Percentiles rank a stretch among this genome's conserved stretches.
phyloP scores from a whole-genome alignment of 2,888 invertebrate genomes.

The Omphaloscelis lunosa region DNA sequence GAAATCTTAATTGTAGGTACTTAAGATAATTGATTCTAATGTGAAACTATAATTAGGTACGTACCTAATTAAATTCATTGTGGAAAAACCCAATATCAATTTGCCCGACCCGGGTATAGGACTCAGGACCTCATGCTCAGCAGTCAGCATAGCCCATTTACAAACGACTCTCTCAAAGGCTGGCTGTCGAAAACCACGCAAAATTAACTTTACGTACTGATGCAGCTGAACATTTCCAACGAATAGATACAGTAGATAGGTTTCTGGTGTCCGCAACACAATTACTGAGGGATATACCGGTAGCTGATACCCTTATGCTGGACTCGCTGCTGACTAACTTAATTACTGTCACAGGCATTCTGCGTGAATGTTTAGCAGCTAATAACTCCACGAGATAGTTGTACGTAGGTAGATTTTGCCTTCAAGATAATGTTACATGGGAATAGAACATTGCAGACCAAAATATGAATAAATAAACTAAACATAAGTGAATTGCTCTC shows the following conservation, averaged over 20 bases:
- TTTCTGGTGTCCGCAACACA: neutral
- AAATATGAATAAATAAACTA: no score
- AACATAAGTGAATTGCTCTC: no score
- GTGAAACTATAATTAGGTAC: neutral
- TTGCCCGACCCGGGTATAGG: no score
- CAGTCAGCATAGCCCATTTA: neutral
- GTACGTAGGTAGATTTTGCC: no score
- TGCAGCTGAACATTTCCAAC: neutral
- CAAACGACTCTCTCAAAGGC: neutral
- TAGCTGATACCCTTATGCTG: neutral
- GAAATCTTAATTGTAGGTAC: neutral
- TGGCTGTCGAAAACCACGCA: neutral
- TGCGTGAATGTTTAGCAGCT: neutral
- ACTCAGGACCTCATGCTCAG: no score
- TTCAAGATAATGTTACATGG: no score
- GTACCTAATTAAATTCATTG: neutral
- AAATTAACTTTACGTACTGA: neutral
- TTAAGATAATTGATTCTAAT: neutral
- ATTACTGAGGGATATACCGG: neutral
- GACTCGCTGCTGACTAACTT: neutral
- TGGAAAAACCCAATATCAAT: no score
- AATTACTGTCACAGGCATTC: slow-evolving; percentile 2
- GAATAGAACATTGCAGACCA: no score
- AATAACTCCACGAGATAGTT: neutral
- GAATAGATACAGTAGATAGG: neutral